phyloP scores from a whole-genome alignment of 2,888 invertebrate genomes.

The Lithophane ornitopus region DNA sequence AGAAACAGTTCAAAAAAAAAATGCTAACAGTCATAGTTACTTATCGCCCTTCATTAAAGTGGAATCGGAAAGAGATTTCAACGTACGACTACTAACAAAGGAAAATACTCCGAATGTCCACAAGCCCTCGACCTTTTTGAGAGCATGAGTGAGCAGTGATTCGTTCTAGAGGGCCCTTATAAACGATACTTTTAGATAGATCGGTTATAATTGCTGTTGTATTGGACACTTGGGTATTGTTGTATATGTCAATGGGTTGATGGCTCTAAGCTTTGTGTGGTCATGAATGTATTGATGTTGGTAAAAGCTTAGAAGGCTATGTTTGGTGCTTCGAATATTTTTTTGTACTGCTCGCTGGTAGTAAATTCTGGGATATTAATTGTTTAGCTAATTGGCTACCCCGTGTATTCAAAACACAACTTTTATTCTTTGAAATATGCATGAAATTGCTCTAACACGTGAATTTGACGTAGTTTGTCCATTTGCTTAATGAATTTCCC shows the following conservation, averaged over 20 bases:
- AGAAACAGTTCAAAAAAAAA: background rate
- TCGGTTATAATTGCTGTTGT: constrained; percentile 54
- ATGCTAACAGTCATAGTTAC: constrained; percentile 13
- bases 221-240: constrained; percentile 35
- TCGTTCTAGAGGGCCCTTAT: constrained; percentile 47
- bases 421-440: too few species aligned
- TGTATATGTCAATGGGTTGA: constrained; percentile 27
- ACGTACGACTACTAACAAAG: constrained; percentile 56
- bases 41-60: constrained; percentile 57
- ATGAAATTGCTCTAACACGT: background rate
- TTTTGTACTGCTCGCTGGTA: background rate
- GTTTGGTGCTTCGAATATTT: background rate
- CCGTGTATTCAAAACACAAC: background rate
- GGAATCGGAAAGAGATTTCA: constrained; percentile 56
- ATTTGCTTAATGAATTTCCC: background rate
- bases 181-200: constrained; percentile 47
- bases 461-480: background rate
- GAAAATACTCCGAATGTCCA: constrained; percentile 53
- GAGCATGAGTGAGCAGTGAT: constrained; percentile 64
- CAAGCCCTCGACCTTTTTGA: constrained; percentile 62
- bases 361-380: too few species aligned
- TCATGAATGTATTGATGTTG: background rate
- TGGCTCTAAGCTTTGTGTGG: constrained; percentile 25
- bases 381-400: background rate
- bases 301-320: background rate